phyloP scores from a whole-genome alignment of 35 echinoderm and acorn worm genomes.

The Ophiothrix spiculata region DNA sequence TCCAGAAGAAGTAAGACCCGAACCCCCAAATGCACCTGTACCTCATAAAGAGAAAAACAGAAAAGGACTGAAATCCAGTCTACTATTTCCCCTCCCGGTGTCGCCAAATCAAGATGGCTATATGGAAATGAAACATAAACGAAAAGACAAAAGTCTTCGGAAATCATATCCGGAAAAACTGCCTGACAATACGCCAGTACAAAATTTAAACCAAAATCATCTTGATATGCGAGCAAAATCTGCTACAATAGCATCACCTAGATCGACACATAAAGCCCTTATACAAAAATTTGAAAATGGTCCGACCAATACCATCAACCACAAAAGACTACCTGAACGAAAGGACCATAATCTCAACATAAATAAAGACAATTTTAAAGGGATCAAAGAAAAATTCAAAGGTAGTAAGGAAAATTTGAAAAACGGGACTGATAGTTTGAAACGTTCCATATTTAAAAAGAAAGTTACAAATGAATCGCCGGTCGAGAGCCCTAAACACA shows the following conservation, averaged over 20 bases:
- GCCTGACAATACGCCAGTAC: not conserved
- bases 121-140: not conserved
- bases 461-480: not conserved
- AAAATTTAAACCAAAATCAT: not conserved
- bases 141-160: not conserved
- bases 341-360: not conserved
- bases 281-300: constrained; percentile 13
- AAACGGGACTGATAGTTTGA: not conserved
- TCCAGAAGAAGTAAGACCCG: not conserved
- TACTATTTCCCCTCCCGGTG: not conserved
- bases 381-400: not conserved
- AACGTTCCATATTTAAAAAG: not conserved
- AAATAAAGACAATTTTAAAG: not conserved
- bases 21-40: not conserved
- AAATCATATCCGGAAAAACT: not conserved
- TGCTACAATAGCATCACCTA: not conserved
- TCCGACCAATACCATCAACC: not conserved
- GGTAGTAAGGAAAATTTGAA: not conserved
- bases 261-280: not conserved
- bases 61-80: not conserved
- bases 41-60: not conserved
- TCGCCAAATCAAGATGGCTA: not conserved
- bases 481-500: not conserved
- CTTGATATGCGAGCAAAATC: not conserved
- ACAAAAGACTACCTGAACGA: not conserved